Evolutionary conservation across 2,888 invertebrate species (phyloP).

Genomic region (Schizaphis graminum): DNA sequence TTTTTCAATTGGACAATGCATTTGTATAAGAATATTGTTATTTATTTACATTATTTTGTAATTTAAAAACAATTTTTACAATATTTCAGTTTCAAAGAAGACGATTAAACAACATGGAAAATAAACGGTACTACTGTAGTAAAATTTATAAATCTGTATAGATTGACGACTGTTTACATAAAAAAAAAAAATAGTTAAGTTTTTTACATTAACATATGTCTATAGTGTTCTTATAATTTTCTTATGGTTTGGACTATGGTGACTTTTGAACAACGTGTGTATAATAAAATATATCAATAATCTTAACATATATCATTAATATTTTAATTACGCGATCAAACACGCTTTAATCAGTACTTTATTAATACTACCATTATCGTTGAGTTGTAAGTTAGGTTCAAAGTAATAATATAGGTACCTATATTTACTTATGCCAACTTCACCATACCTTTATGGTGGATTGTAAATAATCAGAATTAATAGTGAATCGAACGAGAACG

Average conservation of each 20-base stretch:
- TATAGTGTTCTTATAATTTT: not conserved
- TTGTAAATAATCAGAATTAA: not conserved
- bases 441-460: not conserved
- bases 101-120: not conserved
- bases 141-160: not conserved
- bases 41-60: not conserved
- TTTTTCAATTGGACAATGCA: not conserved
- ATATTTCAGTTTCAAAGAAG: not conserved
- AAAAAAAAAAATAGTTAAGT: not conserved
- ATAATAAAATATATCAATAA: not conserved
- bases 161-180: not conserved
- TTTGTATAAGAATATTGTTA: not conserved
- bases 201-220: not conserved
- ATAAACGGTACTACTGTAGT: not conserved
- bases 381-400: not conserved
- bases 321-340: not conserved
- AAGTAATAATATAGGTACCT: not conserved
- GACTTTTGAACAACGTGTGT: not conserved
- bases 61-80: not conserved
- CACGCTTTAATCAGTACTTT: not conserved
- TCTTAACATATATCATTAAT: not conserved
- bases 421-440: not conserved
- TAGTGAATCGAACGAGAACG: not conserved
- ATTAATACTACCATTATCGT: not conserved
- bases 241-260: not conserved